These are phyloP conservation scores for Zaprionus taronus DNA, from an alignment of 1,140 invertebrate genomes.

Conservation along the genomic window DNA sequence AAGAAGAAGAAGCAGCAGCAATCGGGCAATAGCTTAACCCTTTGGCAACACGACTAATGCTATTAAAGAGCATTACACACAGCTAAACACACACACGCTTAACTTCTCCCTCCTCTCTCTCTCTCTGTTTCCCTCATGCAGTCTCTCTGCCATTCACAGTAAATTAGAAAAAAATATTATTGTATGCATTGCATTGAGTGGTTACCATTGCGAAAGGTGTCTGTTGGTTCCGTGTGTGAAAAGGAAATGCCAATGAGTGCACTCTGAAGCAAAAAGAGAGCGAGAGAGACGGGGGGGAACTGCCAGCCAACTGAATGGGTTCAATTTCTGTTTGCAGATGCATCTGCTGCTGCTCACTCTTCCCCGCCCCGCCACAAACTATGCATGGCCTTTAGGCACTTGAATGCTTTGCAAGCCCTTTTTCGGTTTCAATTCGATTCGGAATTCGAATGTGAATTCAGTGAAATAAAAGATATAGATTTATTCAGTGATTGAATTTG, in stretches of 20 bases:
- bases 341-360: background rate
- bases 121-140: background rate
- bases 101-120: background rate
- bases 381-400: slow-evolving; percentile 48
- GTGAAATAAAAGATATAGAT: slow-evolving; percentile 22
- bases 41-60: slow-evolving; percentile 74
- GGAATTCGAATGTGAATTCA: slow-evolving; percentile 22
- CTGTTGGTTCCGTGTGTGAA: slow-evolving; percentile 46
- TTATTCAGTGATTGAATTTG: slow-evolving; percentile 42
- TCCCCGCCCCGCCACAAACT: slow-evolving; percentile 15
- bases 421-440: slow-evolving; percentile 7
- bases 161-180: slow-evolving; percentile 81
- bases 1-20: slow-evolving; percentile 34
- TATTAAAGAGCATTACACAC: slow-evolving; percentile 60
- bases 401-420: slow-evolving; percentile 39
- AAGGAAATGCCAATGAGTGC: slow-evolving; percentile 45
- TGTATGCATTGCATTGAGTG: slow-evolving; percentile 71
- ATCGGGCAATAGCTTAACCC: slow-evolving; percentile 73
- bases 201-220: slow-evolving; percentile 69
- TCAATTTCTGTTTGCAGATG: slow-evolving; percentile 45
- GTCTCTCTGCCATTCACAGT: background rate
- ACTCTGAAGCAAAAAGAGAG: background rate
- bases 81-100: slow-evolving; percentile 39
- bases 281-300: background rate
- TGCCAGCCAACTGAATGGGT: slow-evolving; percentile 23